phyloP scores from a whole-genome alignment of 2,113 vertebrate species.

The Callospermophilus lateralis region DNA sequence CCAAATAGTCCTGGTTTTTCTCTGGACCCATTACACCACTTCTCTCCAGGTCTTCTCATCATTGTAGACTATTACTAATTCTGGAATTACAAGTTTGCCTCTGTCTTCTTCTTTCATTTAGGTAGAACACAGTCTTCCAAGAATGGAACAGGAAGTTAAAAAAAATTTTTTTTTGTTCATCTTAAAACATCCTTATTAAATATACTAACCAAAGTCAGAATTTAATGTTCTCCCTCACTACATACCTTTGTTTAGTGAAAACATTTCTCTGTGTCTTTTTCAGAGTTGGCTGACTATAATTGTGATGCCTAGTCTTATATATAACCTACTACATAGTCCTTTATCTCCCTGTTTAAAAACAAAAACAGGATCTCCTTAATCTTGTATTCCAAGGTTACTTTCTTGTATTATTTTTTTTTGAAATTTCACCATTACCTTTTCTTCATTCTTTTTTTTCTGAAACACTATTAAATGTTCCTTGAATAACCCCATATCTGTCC shows the following conservation, averaged over 20 bases:
- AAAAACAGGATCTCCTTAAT: background rate
- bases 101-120: background rate
- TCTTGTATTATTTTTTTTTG: background rate
- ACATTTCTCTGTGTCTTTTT: background rate
- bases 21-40: background rate
- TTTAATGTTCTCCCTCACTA: background rate
- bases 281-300: background rate
- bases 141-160: background rate
- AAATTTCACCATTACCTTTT: background rate
- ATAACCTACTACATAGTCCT: background rate
- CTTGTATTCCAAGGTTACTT: background rate
- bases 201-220: background rate
- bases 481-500: background rate
- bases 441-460: background rate
- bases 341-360: background rate
- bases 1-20: background rate
- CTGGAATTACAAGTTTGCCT: background rate
- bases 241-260: background rate
- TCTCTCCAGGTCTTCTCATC: background rate
- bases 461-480: background rate
- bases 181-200: background rate
- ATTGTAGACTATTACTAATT: background rate
- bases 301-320: background rate
- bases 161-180: background rate
- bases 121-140: background rate